Evolutionary conservation across 2,113 vertebrate species (phyloP).

Genomic region (Tachysurus fulvidraco): DNA sequence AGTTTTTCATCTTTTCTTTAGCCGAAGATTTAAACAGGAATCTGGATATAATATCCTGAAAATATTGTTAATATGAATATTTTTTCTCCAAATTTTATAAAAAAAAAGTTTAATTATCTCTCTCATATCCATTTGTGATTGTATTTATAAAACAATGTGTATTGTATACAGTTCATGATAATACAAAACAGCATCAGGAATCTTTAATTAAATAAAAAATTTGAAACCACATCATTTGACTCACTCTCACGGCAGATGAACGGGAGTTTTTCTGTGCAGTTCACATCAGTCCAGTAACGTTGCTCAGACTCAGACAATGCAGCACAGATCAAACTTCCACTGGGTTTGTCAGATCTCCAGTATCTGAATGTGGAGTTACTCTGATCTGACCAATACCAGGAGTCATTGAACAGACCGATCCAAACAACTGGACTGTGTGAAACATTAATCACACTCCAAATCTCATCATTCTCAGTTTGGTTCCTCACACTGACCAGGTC

Average conservation of each 20-base stretch:
- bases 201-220: not conserved
- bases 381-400: conserved; percentile 31
- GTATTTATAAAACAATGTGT: not conserved
- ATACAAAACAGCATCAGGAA: not conserved
- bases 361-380: conserved; percentile 26
- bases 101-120: not conserved
- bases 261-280: not conserved
- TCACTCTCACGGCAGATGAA: conserved; percentile 32
- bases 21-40: not conserved
- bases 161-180: not conserved
- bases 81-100: not conserved
- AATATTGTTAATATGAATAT: not conserved
- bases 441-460: not conserved
- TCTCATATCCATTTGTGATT: too few species aligned
- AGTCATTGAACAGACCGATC: conserved; percentile 23
- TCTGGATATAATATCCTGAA: not conserved
- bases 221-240: not conserved
- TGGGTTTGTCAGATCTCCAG: not conserved
- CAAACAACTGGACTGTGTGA: fast-evolving
- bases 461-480: not conserved
- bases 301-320: not conserved
- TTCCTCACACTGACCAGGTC: conserved; percentile 8
- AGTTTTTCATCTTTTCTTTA: not conserved
- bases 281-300: not conserved
- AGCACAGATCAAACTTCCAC: not conserved